Conservation (phyloP, 35 echinoderm and acorn worm species). For the Ptychodera flava region DNA sequence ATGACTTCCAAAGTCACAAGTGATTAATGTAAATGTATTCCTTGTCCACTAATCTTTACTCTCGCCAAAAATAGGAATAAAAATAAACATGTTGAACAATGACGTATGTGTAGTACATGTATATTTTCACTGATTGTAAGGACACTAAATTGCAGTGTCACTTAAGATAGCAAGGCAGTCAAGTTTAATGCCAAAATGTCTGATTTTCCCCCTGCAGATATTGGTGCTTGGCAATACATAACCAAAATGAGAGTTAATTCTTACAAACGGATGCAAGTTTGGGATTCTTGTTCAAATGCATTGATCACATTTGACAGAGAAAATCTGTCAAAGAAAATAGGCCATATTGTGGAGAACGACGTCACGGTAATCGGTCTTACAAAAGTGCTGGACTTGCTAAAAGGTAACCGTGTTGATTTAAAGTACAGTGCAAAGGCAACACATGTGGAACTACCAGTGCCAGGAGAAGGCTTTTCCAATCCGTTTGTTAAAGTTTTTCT, state of each 20-base stretch:
- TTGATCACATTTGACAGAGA: constrained; percentile 79
- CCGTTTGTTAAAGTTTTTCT: constrained; percentile 22
- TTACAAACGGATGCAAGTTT: constrained; percentile 81
- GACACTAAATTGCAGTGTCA: too few relatives aligned
- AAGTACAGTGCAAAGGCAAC: constrained; percentile 38
- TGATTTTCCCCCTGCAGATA: constrained; percentile 48
- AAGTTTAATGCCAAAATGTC: too few relatives aligned
- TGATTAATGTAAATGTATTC: too few relatives aligned
- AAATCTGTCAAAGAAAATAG: constrained; percentile 58
- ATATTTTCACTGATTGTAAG: too few relatives aligned
- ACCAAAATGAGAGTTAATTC: constrained; percentile 59
- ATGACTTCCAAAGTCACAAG: too few relatives aligned
- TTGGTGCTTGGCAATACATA: constrained; percentile 83
- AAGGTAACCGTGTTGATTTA: constrained; percentile 44
- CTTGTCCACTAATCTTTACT: too few relatives aligned
- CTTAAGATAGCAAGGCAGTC: too few relatives aligned
- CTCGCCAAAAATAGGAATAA: too few relatives aligned
- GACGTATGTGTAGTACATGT: too few relatives aligned
- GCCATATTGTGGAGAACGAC: constrained; percentile 91
- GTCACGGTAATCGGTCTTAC: constrained; percentile 58
- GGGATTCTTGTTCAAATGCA: constrained; percentile 97
- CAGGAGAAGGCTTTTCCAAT: not conserved
- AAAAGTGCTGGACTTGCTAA: constrained; percentile 39
- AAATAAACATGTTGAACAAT: too few relatives aligned
- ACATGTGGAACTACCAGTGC: not conserved